phyloP scores from a whole-genome alignment of 2,113 vertebrate species.

The Megaceryle maxima region DNA sequence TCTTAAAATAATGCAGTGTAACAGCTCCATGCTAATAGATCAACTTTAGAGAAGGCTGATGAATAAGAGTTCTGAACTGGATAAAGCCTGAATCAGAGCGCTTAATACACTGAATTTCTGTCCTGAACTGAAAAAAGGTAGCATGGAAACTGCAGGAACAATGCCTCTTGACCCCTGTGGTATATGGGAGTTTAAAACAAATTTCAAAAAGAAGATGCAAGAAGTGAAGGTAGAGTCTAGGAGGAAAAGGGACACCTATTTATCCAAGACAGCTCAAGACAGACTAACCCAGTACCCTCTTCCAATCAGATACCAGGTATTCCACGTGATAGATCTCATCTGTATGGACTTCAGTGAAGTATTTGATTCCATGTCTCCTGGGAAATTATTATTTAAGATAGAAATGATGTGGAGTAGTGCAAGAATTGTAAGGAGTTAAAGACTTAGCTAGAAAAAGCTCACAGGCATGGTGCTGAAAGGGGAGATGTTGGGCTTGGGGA shows the following conservation, averaged over 20 bases:
- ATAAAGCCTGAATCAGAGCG: not conserved
- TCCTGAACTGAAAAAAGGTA: not conserved
- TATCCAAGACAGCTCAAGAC: not conserved
- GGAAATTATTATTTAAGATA: not conserved
- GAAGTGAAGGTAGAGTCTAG: not conserved
- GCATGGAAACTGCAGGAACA: not conserved
- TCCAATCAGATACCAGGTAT: not conserved
- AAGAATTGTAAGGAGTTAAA: not conserved
- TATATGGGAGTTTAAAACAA: not conserved
- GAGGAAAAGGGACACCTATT: not conserved
- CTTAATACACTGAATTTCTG: not conserved
- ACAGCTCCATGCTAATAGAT: not conserved
- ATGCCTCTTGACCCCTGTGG: rapidly evolving
- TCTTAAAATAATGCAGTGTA: not conserved
- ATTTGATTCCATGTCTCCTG: not conserved
- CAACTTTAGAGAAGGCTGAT: not conserved
- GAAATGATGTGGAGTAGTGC: constrained; percentile 1
- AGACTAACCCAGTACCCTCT: not conserved
- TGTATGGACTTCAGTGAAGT: not conserved
- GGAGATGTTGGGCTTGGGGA: not conserved
- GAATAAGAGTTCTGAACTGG: not conserved
- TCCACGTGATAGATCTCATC: not conserved
- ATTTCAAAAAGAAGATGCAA: not conserved
- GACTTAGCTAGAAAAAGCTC: not conserved
- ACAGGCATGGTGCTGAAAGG: not conserved